Conservation (phyloP, 2,113 vertebrate species). For the Falcunculus frontatus region DNA sequence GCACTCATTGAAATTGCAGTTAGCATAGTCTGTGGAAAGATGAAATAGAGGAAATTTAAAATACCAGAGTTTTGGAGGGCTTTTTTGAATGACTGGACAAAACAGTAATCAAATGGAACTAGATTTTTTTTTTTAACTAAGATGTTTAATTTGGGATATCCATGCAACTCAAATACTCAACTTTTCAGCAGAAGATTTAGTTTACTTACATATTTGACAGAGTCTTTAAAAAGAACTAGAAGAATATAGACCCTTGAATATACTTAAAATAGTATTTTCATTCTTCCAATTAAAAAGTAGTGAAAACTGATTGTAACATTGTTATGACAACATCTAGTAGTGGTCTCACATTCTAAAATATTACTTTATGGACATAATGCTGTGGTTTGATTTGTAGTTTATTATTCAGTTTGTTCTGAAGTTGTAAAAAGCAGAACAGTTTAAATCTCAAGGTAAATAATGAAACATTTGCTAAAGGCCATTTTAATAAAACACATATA, state of each 20-base stretch:
- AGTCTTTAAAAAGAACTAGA: background rate
- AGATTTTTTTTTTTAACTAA: background rate
- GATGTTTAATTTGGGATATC: background rate
- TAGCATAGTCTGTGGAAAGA: slow-evolving; percentile 86
- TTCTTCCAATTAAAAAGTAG: background rate
- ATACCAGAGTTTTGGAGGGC: background rate
- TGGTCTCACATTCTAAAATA: background rate
- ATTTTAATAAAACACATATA: background rate
- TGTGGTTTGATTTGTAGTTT: background rate
- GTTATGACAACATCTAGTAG: background rate
- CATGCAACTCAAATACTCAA: background rate
- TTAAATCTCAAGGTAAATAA: background rate
- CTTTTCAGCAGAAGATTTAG: background rate
- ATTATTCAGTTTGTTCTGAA: background rate
- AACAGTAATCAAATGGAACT: background rate
- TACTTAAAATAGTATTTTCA: background rate
- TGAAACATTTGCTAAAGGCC: background rate
- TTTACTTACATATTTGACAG: background rate
- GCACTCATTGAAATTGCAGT: slow-evolving; percentile 98
- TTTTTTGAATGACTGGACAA: background rate
- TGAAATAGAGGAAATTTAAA: background rate
- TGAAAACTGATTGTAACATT: background rate
- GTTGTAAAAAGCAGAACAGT: background rate
- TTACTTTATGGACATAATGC: background rate
- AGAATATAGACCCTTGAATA: background rate